phyloP scores from a whole-genome alignment of 1,140 invertebrate genomes.

The Drosophila saltans region DNA sequence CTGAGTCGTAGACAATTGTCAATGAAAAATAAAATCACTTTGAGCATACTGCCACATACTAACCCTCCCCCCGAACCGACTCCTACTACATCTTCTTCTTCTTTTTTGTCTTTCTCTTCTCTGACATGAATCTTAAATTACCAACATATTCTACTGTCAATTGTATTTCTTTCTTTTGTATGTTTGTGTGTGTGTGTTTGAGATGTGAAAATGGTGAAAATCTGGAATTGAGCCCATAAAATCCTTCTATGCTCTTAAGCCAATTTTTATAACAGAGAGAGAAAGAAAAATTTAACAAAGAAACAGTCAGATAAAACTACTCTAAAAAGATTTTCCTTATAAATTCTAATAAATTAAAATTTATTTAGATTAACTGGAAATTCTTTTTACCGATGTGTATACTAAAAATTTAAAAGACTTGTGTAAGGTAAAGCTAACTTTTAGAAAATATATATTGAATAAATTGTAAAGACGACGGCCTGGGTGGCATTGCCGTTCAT shows the following conservation, averaged over 20 bases:
- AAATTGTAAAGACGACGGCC: too few species aligned
- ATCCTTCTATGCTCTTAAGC: background rate
- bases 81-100: background rate
- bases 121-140: conserved; percentile 57
- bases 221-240: conserved; percentile 3
- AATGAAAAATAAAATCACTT: conserved; percentile 56
- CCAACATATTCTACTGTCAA: conserved; percentile 51
- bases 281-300: background rate
- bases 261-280: background rate
- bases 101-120: conserved; percentile 13
- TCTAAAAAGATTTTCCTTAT: too few species aligned
- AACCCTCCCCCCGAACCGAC: background rate
- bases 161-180: conserved; percentile 26
- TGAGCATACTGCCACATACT: conserved; percentile 1
- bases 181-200: background rate
- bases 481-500: too few species aligned
- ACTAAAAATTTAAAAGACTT: too few species aligned
- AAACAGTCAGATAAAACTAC: too few species aligned
- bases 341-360: too few species aligned
- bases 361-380: too few species aligned
- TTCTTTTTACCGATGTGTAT: background rate
- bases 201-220: conserved; percentile 4
- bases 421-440: too few species aligned
- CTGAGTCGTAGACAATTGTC: conserved; percentile 1
- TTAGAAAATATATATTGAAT: too few species aligned